These are phyloP conservation scores for Idris sp. DNA, from an alignment of 1,140 invertebrate species.

Conservation along the genomic window DNA sequence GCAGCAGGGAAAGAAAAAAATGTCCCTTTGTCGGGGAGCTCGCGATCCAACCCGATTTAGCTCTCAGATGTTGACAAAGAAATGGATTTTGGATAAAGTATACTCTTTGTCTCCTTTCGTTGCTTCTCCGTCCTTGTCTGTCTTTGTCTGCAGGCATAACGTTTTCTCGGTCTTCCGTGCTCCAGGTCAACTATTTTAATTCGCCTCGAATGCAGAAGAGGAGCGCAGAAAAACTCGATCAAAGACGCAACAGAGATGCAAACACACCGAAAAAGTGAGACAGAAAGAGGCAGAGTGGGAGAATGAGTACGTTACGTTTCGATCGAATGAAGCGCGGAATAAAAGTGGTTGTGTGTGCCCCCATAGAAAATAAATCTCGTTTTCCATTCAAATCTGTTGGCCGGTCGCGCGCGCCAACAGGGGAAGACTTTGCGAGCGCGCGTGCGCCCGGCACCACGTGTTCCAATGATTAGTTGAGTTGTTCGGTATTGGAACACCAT, in stretches of 20 bases:
- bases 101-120: slow-evolving; percentile 59
- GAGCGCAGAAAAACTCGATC: slow-evolving; percentile 55
- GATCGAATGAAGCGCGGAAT: slow-evolving; percentile 72
- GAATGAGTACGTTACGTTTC: neutral
- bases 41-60: slow-evolving; percentile 55
- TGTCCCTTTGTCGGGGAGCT: slow-evolving; percentile 54
- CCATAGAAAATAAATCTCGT: slow-evolving; percentile 73
- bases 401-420: slow-evolving; percentile 39
- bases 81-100: slow-evolving; percentile 62
- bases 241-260: too few relatives aligned
- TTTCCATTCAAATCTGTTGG: slow-evolving; percentile 72
- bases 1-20: slow-evolving; percentile 25
- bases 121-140: slow-evolving; percentile 36
- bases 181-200: slow-evolving; percentile 63
- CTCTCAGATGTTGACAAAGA: slow-evolving; percentile 58
- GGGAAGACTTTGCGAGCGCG: slow-evolving; percentile 36
- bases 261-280: too few relatives aligned
- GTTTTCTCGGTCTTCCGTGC: slow-evolving; percentile 39
- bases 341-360: slow-evolving; percentile 68
- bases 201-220: slow-evolving; percentile 57
- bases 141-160: slow-evolving; percentile 9
- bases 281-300: slow-evolving; percentile 10
- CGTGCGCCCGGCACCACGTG: slow-evolving; percentile 32
- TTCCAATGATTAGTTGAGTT: too few relatives aligned
- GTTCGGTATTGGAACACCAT: too few relatives aligned